Conservation (phyloP, 2,113 vertebrate species). For the Lycaon pictus region DNA sequence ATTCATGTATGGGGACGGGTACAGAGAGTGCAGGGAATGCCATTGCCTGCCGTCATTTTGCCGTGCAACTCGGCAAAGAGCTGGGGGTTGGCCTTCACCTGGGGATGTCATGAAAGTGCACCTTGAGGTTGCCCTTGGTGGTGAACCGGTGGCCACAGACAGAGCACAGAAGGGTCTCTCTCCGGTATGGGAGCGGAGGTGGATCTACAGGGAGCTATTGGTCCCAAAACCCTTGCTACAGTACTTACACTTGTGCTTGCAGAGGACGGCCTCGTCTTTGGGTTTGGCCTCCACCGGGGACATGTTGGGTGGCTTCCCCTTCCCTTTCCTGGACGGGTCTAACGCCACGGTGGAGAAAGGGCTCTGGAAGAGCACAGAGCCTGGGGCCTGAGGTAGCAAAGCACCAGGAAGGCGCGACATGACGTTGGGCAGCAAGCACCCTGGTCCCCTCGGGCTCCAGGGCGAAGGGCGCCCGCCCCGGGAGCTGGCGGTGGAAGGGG, state of each 20-base stretch:
- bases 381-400: conserved; percentile 91
- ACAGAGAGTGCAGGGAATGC: conserved; percentile 95
- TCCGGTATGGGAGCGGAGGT: conserved; percentile 97
- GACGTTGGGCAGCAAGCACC: conserved; percentile 85
- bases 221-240: conserved; percentile 97
- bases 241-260: conserved; percentile 97
- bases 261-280: conserved; percentile 87
- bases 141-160: conserved; percentile 99
- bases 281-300: conserved; percentile 88
- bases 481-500: conserved; percentile 83
- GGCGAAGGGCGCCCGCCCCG: conserved; percentile 86
- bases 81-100: conserved; percentile 97
- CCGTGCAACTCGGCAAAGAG: conserved; percentile 97
- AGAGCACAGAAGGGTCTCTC: conserved; percentile 97
- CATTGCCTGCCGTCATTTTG: conserved; percentile 92
- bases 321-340: conserved; percentile 94
- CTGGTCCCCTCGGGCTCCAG: conserved; percentile 90
- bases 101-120: conserved; percentile 99
- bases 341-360: conserved; percentile 88
- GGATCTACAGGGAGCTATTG: conserved; percentile 98
- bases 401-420: conserved; percentile 90
- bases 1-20: conserved; percentile 93
- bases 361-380: conserved; percentile 91
- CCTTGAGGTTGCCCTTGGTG: conserved; percentile 99
- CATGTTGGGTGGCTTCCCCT: conserved; percentile 90